Conservation (phyloP, 2,888 invertebrate species). For the Amblyjoppa fuscipennis region DNA sequence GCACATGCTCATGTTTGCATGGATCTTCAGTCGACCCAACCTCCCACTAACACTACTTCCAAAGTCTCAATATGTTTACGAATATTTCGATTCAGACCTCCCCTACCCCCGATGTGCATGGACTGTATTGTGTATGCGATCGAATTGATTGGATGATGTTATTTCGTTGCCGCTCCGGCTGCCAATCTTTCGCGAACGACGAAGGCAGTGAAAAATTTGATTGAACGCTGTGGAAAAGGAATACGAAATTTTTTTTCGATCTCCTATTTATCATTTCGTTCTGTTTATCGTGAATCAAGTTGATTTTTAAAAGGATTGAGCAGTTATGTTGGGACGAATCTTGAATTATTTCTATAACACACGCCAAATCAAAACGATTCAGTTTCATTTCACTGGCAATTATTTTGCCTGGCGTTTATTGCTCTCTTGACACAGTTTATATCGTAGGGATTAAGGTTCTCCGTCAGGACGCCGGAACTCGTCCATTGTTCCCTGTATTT, state of each 20-base stretch:
- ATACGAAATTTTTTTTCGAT: neutral
- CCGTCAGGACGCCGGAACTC: neutral
- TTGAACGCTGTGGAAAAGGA: neutral
- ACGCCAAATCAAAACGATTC: no score
- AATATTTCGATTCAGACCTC: constrained; percentile 47
- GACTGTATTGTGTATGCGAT: neutral
- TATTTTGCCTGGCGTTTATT: no score
- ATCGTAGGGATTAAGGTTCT: neutral
- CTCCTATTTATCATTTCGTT: constrained; percentile 31
- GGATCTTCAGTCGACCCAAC: constrained; percentile 72
- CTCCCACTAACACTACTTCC: constrained; percentile 11
- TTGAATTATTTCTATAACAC: no score
- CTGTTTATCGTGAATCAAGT: neutral
- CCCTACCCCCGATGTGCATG: constrained; percentile 2
- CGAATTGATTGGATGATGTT: constrained; percentile 30
- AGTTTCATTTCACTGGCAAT: no score
- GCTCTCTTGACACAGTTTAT: no score
- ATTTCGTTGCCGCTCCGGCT: neutral
- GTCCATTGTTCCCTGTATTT: neutral
- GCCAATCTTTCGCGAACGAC: neutral
- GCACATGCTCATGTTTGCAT: constrained; percentile 76
- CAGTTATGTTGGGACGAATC: no score
- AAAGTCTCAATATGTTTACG: constrained; percentile 58
- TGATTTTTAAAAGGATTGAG: neutral
- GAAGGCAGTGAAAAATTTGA: neutral